phyloP scores from a whole-genome alignment of 2,888 invertebrate species.

The Hemistola chrysoprasaria region DNA sequence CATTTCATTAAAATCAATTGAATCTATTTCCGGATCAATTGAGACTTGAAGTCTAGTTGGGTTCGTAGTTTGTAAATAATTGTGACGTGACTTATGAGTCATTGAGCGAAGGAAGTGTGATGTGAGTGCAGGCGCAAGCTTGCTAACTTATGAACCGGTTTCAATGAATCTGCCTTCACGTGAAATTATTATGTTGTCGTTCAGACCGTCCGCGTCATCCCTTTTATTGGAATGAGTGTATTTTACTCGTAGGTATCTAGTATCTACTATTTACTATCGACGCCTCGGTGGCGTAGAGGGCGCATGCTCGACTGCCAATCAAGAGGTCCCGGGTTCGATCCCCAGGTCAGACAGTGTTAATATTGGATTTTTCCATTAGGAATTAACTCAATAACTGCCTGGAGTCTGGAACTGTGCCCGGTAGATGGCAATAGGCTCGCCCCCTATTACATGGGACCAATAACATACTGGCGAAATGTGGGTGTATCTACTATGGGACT shows the following conservation, averaged over 20 bases:
- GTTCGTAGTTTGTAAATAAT: conserved; percentile 17
- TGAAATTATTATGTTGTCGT: conserved; percentile 3
- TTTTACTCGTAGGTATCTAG: conserved; percentile 1
- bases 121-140: conserved; percentile 7
- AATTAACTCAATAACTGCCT: too few relatives aligned
- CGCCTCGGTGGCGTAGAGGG: too few relatives aligned
- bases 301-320: too few relatives aligned
- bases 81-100: conserved; percentile 28
- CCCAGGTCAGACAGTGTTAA: too few relatives aligned
- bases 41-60: conserved; percentile 31
- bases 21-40: conserved; percentile 44
- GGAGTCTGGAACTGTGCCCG: too few relatives aligned
- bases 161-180: conserved; percentile 14
- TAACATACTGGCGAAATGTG: too few relatives aligned
- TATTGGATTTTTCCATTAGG: too few relatives aligned
- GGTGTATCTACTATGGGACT: too few relatives aligned
- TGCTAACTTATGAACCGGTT: conserved; percentile 25
- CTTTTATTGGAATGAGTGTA: conserved; percentile 6
- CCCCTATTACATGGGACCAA: too few relatives aligned
- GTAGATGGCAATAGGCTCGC: too few relatives aligned
- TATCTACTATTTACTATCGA: too few relatives aligned
- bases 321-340: too few relatives aligned
- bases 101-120: conserved; percentile 17
- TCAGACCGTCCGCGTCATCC: conserved; percentile 3
- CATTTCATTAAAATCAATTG: conserved; percentile 27